These are phyloP conservation scores for Euura lappo DNA, from an alignment of 1,140 invertebrate genomes.

Conservation along the genomic window DNA sequence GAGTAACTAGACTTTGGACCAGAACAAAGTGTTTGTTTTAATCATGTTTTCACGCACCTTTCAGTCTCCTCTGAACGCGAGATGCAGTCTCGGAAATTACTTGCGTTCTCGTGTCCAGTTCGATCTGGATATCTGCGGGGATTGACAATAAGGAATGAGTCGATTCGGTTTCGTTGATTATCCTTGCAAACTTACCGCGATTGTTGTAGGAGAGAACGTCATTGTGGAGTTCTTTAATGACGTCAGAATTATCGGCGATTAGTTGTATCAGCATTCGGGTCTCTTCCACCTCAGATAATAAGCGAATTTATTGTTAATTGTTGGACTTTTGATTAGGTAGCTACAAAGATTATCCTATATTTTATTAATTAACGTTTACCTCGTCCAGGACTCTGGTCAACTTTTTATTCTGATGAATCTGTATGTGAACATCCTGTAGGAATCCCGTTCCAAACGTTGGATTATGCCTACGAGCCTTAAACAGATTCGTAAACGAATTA, in stretches of 20 bases:
- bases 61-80: conserved; percentile 46
- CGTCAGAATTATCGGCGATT: conserved; percentile 58
- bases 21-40: background rate
- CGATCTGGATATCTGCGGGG: conserved; percentile 63
- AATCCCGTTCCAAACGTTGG: conserved; percentile 43
- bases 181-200: conserved; percentile 51
- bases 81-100: conserved; percentile 50
- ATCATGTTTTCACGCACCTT: conserved; percentile 34
- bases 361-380: conserved; percentile 44
- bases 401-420: conserved; percentile 49
- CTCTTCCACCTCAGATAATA: conserved; percentile 57
- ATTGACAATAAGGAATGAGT: conserved; percentile 3
- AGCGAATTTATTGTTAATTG: conserved; percentile 15
- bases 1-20: background rate
- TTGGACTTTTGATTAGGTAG: conserved; percentile 16
- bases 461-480: conserved; percentile 43
- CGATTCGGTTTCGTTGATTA: conserved; percentile 6
- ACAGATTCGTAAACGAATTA: conserved; percentile 21
- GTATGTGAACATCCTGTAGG: conserved; percentile 46
- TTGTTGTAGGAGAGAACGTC: conserved; percentile 65
- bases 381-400: conserved; percentile 52
- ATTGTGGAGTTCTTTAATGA: conserved; percentile 63
- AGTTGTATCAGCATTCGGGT: conserved; percentile 61
- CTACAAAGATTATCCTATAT: conserved; percentile 19
- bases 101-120: conserved; percentile 58